Conservation (phyloP, 2,888 invertebrate species). For the Scaptomyza flava region DNA sequence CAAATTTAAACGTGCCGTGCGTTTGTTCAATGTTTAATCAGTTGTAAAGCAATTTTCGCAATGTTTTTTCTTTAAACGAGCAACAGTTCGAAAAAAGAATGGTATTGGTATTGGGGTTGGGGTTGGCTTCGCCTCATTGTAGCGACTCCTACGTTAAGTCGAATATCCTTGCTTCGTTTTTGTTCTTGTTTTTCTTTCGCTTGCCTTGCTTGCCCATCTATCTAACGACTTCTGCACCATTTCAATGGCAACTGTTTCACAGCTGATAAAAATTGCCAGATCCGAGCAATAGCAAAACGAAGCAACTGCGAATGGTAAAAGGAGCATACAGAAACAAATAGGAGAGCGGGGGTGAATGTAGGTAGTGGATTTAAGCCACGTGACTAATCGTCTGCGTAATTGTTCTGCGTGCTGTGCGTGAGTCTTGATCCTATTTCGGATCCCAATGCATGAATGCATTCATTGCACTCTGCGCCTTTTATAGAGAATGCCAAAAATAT, state of each 20-base stretch:
- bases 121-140: slow-evolving; percentile 47
- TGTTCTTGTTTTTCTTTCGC: slow-evolving; percentile 12
- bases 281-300: slow-evolving; percentile 35
- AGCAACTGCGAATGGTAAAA: slow-evolving; percentile 22
- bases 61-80: slow-evolving; percentile 77
- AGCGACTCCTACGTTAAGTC: slow-evolving; percentile 53
- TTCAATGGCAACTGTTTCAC: slow-evolving; percentile 82
- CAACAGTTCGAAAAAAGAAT: slow-evolving; percentile 20
- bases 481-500: slow-evolving; percentile 42
- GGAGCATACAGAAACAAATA: not conserved
- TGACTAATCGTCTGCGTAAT: slow-evolving; percentile 83
- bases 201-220: slow-evolving; percentile 53
- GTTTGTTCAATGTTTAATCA: slow-evolving; percentile 80
- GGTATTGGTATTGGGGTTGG: slow-evolving; percentile 35
- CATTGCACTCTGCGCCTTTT: slow-evolving; percentile 22
- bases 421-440: slow-evolving; percentile 31
- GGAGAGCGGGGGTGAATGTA: slow-evolving; percentile 25
- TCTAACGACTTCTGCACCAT: slow-evolving; percentile 75
- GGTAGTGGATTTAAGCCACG: slow-evolving; percentile 50
- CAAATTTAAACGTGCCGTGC: slow-evolving; percentile 80
- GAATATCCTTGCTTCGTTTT: slow-evolving; percentile 46
- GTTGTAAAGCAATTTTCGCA: slow-evolving; percentile 81
- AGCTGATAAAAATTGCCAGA: slow-evolving; percentile 82
- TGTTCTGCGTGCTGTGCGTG: slow-evolving; percentile 71
- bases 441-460: slow-evolving; percentile 12